Conservation (phyloP, 1,140 invertebrate species). For the Drosophila ficusphila region DNA sequence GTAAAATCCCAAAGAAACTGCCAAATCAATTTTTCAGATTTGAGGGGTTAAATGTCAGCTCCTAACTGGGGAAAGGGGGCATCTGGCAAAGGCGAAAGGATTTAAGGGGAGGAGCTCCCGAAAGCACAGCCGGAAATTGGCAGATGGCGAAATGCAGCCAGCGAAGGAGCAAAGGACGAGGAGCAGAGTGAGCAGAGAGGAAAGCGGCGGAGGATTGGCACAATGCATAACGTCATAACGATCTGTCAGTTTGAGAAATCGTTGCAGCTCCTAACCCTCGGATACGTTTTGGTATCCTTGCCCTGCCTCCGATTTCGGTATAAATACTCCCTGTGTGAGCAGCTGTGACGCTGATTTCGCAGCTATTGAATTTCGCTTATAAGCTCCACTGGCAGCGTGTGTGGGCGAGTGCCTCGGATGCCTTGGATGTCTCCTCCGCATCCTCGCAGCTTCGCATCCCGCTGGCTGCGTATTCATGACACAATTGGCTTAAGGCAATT, state of each 20-base stretch:
- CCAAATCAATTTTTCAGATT: conserved; percentile 29
- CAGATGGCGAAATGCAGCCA: conserved; percentile 58
- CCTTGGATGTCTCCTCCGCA: conserved; percentile 3
- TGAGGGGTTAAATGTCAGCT: conserved; percentile 48
- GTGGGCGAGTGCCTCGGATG: conserved; percentile 15
- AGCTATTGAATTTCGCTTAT: conserved; percentile 77
- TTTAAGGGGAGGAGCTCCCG: neutral
- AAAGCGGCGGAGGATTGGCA: conserved; percentile 18
- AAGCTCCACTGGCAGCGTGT: conserved; percentile 56
- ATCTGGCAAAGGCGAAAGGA: neutral
- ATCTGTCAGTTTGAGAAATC: conserved; percentile 78
- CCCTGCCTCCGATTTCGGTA: conserved; percentile 18
- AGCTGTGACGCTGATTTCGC: conserved; percentile 71
- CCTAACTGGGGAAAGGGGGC: conserved; percentile 12
- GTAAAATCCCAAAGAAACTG: conserved; percentile 1
- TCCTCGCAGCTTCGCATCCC: conserved; percentile 12
- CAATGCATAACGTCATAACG: conserved; percentile 74
- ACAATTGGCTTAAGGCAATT: conserved; percentile 81
- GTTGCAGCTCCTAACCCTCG: conserved; percentile 27
- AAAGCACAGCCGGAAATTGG: conserved; percentile 64
- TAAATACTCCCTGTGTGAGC: conserved; percentile 45
- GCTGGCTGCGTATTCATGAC: conserved; percentile 71
- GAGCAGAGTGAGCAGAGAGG: neutral
- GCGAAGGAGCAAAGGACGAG: conserved; percentile 3
- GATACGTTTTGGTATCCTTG: neutral